These are phyloP conservation scores for Cotesia congregata DNA, from an alignment of 2,888 invertebrate species.

Conservation along the genomic window DNA sequence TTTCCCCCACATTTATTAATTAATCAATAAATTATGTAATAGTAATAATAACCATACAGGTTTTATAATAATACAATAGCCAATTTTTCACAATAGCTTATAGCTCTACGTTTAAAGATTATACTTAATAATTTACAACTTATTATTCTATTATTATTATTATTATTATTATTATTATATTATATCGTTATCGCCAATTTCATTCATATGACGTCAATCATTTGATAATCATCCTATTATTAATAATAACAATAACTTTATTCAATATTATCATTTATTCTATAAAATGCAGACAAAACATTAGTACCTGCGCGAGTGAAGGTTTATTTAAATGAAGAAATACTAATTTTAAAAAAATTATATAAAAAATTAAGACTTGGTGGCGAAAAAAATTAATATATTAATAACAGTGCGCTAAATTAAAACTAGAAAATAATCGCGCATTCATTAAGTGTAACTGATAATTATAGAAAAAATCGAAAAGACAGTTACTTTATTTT, in stretches of 20 bases:
- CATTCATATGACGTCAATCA: neutral
- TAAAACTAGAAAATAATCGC: conserved; percentile 50
- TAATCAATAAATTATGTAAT: conserved; percentile 55
- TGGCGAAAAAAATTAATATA: conserved; percentile 20
- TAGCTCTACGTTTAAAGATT: conserved; percentile 57
- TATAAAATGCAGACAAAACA: conserved; percentile 49
- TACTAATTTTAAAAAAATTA: conserved; percentile 29
- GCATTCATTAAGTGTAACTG: conserved; percentile 52
- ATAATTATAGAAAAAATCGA: conserved; percentile 38
- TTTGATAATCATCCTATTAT: neutral
- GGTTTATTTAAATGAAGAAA: conserved; percentile 19
- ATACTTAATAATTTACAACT: conserved; percentile 48
- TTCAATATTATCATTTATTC: conserved; percentile 22
- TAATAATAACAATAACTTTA: neutral
- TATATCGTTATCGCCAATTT: conserved; percentile 18
- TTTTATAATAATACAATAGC: conserved; percentile 40
- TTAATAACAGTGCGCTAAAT: conserved; percentile 21
- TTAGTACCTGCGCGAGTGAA: conserved; percentile 51
- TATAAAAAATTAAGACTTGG: conserved; percentile 34
- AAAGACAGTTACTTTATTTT: conserved; percentile 63
- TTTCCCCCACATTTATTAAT: conserved; percentile 52
- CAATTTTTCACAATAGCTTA: conserved; percentile 60
- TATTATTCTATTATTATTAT: conserved; percentile 22
- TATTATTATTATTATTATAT: conserved; percentile 34
- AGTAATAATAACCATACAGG: conserved; percentile 44